phyloP scores from a whole-genome alignment of 2,797 vertebrate genomes.

The Artibeus lituratus region DNA sequence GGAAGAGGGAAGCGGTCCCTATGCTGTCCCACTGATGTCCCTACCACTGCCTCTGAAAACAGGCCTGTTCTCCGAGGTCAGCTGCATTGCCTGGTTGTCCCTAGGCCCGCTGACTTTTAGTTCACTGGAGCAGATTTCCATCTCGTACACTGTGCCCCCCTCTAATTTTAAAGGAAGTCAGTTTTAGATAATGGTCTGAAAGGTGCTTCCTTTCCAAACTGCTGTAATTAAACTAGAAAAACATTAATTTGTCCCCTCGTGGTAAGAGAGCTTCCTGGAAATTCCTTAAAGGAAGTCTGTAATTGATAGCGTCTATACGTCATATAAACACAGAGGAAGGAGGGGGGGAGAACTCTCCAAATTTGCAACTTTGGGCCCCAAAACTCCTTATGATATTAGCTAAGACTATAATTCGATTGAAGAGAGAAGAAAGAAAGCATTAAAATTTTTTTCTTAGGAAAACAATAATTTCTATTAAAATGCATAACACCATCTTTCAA shows the following conservation, averaged over 20 bases:
- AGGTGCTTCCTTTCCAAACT: slow-evolving; percentile 70
- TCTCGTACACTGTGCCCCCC: not conserved
- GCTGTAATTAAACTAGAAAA: slow-evolving; percentile 63
- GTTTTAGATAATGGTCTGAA: slow-evolving; percentile 55
- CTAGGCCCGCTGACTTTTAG: not conserved
- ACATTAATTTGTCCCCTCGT: slow-evolving; percentile 36
- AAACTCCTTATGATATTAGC: not conserved
- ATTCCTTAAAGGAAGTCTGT: slow-evolving; percentile 59
- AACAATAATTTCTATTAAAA: slow-evolving; percentile 23
- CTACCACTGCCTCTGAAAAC: not conserved
- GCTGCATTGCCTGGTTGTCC: fast-evolving
- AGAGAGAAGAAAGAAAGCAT: not conserved
- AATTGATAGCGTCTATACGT: not conserved
- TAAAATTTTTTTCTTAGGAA: not conserved
- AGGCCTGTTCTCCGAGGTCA: not conserved
- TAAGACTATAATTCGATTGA: not conserved
- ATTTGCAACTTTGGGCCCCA: not conserved
- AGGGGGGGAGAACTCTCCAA: not conserved
- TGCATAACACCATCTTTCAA: not conserved
- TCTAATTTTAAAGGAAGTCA: slow-evolving; percentile 51
- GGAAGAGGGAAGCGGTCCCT: not conserved
- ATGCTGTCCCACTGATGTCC: not conserved
- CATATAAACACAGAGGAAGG: not conserved
- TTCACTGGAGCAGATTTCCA: not conserved
- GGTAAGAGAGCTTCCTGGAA: slow-evolving; percentile 57